Conservation (phyloP, 2,113 vertebrate genomes). For the Collichthys lucidus region DNA sequence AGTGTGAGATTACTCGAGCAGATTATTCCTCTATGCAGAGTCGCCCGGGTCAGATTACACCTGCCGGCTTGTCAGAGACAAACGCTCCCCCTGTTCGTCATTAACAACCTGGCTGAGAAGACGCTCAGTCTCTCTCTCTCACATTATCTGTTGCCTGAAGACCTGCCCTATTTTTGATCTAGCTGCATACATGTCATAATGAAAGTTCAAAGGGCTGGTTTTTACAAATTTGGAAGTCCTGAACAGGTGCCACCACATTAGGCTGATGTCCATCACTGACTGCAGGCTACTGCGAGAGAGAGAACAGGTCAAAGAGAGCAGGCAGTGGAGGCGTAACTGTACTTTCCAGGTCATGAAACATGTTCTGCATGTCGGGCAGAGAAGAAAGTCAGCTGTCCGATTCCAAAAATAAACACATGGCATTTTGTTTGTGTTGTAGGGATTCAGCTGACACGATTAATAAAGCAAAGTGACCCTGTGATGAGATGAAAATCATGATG, state of each 20-base stretch:
- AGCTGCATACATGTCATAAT: no score
- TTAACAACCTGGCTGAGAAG: no score
- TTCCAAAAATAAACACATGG: background rate
- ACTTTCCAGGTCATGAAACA: background rate
- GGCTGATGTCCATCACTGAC: background rate
- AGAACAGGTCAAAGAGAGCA: background rate
- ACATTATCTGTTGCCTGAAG: no score
- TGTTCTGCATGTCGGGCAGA: background rate
- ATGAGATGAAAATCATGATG: slow-evolving; percentile 1
- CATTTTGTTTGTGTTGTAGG: background rate
- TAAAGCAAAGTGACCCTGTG: background rate
- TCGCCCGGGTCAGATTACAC: no score
- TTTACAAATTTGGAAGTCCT: background rate
- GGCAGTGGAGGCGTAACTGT: background rate
- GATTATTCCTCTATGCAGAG: no score
- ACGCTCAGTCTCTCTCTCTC: no score
- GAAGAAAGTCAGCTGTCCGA: background rate
- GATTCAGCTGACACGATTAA: background rate
- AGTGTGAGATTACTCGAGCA: background rate
- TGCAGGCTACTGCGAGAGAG: background rate
- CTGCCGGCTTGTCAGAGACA: no score
- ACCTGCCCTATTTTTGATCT: no score
- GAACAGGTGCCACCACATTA: background rate
- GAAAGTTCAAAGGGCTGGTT: background rate
- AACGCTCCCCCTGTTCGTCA: no score